Base-by-base conservation (phyloP, 2,113 vertebrate genomes). In the Zosterops lateralis region DNA sequence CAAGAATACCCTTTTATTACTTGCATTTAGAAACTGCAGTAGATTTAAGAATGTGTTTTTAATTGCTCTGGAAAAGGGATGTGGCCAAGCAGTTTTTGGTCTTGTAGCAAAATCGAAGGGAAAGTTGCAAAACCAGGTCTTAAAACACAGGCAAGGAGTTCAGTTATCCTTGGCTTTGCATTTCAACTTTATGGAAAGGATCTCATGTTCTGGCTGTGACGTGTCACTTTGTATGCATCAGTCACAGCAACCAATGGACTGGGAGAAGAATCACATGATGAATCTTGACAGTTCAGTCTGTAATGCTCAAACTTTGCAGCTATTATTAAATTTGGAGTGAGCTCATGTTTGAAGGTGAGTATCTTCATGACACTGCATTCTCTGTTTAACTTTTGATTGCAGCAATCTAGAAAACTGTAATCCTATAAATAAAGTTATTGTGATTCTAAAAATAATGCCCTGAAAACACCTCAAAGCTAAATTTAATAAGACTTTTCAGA, bases 361-460 rank as follows among this genome's bases (percentile, higher is more conserved):
- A 56, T 92, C 45, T 78, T 89, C 36, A 64, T 32, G 80, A 24
- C 56, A 22, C 57, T 85, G n/a, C 44, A 42, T 54, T 72, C 44
- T 36, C 66, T 79, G 31, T 84, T 93, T 68, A 90, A 80, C 20
- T 90, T 95, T 81, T 76, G 34, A 91, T 57, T 79, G 77, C 62
- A 93, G 54, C 62, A 85, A 82, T 87, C 70, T 71, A 91, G 77
- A 75, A 82, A 73, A 73, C 53, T 38, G n/a, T 73, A 77, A 81
- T 61, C n/a, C 67, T 89, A 83, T 73, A 95, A 92, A 88, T 73
- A 72, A 92, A 42, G 47, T 70, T 75, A 92, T 9, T 84, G 77
- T 28, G 89, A 75, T 90, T 86, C 68, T 95, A 96, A 94, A 78
- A 82, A 80, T 88, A 85, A 73, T 84, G 83, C 15, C 71, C 89